phyloP scores from a whole-genome alignment of 2,797 vertebrate species.

The Pangasius sanitwongsei region DNA sequence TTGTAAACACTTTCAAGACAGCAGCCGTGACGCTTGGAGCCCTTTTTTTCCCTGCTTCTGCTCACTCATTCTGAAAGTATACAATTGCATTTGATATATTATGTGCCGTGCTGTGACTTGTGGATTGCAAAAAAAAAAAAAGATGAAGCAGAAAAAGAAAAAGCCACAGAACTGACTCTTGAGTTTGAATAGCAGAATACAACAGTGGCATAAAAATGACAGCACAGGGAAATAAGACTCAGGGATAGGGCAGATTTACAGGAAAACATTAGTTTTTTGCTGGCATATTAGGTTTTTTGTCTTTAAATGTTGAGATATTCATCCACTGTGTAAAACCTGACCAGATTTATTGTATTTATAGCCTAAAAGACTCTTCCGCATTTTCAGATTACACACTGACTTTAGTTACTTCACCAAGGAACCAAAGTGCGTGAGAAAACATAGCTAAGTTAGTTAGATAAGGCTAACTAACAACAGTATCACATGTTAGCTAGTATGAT shows the following conservation, averaged over 20 bases:
- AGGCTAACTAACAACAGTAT: no score
- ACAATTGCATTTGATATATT: slow-evolving; percentile 65
- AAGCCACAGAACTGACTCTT: neutral
- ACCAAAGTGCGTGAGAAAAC: neutral
- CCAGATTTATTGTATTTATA: neutral
- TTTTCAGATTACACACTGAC: no score
- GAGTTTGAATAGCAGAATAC: slow-evolving; percentile 22
- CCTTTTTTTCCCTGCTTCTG: slow-evolving; percentile 62
- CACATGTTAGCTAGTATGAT: no score
- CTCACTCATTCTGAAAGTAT: slow-evolving; percentile 57
- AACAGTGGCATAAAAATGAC: slow-evolving; percentile 11
- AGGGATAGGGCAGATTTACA: neutral
- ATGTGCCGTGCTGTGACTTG: slow-evolving; percentile 48
- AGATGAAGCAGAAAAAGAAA: slow-evolving; percentile 16
- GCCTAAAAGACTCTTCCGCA: neutral
- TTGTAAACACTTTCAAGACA: slow-evolving; percentile 90
- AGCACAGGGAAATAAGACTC: neutral
- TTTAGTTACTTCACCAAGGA: neutral
- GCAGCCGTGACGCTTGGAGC: slow-evolving; percentile 73
- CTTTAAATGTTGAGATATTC: neutral
- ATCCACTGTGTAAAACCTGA: neutral
- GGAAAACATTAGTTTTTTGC: neutral
- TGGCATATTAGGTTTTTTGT: neutral
- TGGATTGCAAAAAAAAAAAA: slow-evolving; percentile 5
- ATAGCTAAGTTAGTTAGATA: neutral